Evolutionary conservation across 2,888 invertebrate genomes (phyloP).

Genomic region (Melanargia galathea): DNA sequence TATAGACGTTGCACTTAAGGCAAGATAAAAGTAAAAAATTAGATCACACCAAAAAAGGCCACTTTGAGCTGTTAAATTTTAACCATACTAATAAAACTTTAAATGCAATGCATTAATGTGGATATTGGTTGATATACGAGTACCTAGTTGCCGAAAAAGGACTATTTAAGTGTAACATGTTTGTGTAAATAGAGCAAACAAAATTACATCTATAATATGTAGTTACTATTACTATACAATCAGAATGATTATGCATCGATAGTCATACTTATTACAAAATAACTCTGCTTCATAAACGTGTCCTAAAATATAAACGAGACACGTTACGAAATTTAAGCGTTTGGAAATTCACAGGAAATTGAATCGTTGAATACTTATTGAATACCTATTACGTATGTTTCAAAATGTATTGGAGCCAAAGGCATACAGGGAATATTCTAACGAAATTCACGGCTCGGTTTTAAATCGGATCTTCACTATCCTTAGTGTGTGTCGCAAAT

Average conservation of each 20-base stretch:
- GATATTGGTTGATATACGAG: not conserved
- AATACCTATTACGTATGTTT: constrained; percentile 25
- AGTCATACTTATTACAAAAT: no score
- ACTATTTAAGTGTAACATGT: not conserved
- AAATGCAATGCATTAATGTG: not conserved
- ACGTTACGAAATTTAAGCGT: constrained; percentile 34
- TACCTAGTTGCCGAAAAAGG: not conserved
- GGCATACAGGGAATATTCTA: constrained; percentile 23
- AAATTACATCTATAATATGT: not conserved
- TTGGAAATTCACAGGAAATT: constrained; percentile 35
- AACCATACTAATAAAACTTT: no score
- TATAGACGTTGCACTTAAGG: no score
- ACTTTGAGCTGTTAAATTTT: no score
- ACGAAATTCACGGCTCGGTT: constrained; percentile 14
- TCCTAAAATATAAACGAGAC: constrained; percentile 19
- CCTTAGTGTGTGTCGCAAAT: no score
- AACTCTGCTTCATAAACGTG: constrained; percentile 2
- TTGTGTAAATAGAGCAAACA: not conserved
- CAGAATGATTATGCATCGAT: no score
- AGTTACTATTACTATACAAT: no score
- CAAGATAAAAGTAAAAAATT: no score
- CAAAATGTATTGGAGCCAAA: constrained; percentile 32
- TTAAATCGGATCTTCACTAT: constrained; percentile 10
- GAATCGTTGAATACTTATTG: constrained; percentile 37
- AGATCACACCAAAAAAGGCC: no score